phyloP scores from a whole-genome alignment of 2,888 invertebrate genomes.

The Ferrisia virgata region DNA sequence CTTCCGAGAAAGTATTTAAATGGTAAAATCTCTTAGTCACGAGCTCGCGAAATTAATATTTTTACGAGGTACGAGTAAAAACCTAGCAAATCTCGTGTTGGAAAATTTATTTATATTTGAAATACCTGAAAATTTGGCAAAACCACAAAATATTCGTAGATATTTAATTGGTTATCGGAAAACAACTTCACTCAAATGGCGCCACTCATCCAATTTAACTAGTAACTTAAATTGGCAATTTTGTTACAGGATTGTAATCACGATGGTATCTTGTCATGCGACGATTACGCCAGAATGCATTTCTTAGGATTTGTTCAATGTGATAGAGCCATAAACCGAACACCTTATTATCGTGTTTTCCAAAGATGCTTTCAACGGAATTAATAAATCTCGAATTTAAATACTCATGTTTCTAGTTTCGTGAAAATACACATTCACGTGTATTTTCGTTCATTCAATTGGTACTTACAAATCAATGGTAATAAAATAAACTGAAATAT shows the following conservation, averaged over 20 bases:
- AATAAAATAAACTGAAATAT: not conserved
- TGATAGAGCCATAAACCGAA: constrained; percentile 49
- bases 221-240: not conserved
- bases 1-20: not conserved
- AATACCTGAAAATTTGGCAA: not conserved
- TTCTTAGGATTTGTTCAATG: constrained; percentile 52
- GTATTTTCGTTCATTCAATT: no score
- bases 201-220: not conserved
- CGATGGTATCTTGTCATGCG: constrained; percentile 51
- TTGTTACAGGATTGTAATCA: constrained; percentile 51
- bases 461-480: not conserved
- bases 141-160: not conserved
- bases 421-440: not conserved
- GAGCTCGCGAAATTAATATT: not conserved
- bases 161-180: not conserved
- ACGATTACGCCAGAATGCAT: constrained; percentile 52
- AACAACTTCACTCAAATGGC: constrained; percentile 25
- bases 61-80: not conserved
- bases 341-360: constrained; percentile 51
- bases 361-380: constrained; percentile 49
- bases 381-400: not conserved
- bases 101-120: not conserved
- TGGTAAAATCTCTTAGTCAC: not conserved
- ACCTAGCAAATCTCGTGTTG: not conserved
- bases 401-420: not conserved